Evolutionary conservation across 2,797 vertebrate species (phyloP), one percentile per base, ranked within the genome.

Genomic region (Syngnathus rostellatus): DNA sequence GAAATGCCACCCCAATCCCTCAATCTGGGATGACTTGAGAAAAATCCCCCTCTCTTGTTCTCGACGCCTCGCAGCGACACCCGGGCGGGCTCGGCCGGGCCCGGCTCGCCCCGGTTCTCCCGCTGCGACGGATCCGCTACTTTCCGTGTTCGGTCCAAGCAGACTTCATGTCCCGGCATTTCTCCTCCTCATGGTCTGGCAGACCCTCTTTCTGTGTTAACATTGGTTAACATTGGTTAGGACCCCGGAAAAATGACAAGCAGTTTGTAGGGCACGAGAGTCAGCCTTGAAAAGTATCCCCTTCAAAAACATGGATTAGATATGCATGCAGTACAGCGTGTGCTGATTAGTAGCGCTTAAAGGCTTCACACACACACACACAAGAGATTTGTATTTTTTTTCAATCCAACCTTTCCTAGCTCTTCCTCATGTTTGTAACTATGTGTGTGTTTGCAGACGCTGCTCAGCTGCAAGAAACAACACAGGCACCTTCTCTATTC

Each of bases 1-100:
- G 78, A 85, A 81, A 78, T 71, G 72, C 71, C 75, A 76, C 71
- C 67, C 62, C 60, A 69, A 60, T 64, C 69, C 66, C 63, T 31
- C 70, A 70, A 62, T 63, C 62, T 72, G 77, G 80, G 72, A 79
- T 67, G 55, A 50, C 59, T 70, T 67, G 60, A 25, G 25, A 54
- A 51, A 51, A 19, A 19, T 41, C 65, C 61, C 70, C 74, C 67
- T 54, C 66, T 72, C 71, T 73, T 58, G 70, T 77, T 69, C 65
- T 79, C 72, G 65, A 74, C 53, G 58, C n/a, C 74, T 80, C 64
- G 73, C 71, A 72, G 73, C 66, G 69, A 57, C 55, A 50, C 43
- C 43, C 10, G 3, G 31, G 31, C 31, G 31, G 31, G 31, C 25
- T 25, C 25, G 25, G 25, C 31, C 3, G 31, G 25, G 25, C 31